These are phyloP conservation scores for Propithecus coquereli DNA, from an alignment of 2,113 vertebrate genomes.

Conservation along the genomic window DNA sequence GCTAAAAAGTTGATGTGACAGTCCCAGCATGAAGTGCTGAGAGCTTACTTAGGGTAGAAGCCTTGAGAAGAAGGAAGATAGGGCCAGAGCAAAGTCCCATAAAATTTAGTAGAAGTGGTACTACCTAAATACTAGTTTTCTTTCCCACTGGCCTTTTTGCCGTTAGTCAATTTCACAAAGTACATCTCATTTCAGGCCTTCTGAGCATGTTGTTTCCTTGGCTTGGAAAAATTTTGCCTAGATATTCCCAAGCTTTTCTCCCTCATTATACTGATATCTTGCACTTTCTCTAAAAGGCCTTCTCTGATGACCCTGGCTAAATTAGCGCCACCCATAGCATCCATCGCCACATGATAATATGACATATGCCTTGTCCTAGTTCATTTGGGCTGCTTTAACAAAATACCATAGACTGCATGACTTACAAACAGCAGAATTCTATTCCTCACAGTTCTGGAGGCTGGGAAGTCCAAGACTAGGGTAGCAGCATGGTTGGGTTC, in stretches of 20 bases:
- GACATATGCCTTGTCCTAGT: neutral
- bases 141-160: neutral
- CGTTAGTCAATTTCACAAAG: neutral
- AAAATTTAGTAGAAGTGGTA: neutral
- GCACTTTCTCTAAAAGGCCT: neutral
- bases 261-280: neutral
- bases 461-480: neutral
- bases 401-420: neutral
- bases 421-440: neutral
- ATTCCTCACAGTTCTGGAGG: neutral
- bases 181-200: neutral
- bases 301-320: neutral
- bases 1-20: neutral
- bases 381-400: neutral
- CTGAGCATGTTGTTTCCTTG: neutral
- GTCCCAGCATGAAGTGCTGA: neutral
- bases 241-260: neutral
- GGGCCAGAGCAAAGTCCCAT: too few relatives aligned
- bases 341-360: neutral
- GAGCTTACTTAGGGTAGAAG: neutral
- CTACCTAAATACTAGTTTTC: neutral
- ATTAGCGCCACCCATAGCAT: neutral
- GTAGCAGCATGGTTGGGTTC: too few relatives aligned
- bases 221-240: neutral
- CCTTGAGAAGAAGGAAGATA: neutral